Conservation (phyloP, 1,140 invertebrate genomes). For the Papilio dardanus region DNA sequence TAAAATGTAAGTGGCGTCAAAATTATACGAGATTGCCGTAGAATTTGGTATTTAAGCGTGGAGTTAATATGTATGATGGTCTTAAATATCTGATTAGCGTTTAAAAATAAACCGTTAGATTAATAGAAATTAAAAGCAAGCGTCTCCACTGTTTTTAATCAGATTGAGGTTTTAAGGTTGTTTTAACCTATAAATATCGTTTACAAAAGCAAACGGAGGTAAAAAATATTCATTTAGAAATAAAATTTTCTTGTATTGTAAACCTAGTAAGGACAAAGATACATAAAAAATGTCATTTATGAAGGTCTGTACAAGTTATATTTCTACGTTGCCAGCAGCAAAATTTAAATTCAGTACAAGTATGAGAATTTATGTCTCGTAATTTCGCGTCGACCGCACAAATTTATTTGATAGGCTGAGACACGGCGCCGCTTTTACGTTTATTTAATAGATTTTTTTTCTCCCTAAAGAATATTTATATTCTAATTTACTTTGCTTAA, state of each 20-base stretch:
- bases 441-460: slow-evolving; percentile 43
- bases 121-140: too few relatives aligned
- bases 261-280: neutral
- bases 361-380: slow-evolving; percentile 64
- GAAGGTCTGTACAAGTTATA: slow-evolving; percentile 12
- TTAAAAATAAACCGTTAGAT: too few relatives aligned
- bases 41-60: too few relatives aligned
- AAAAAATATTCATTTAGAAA: neutral
- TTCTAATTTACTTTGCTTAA: neutral
- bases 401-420: slow-evolving; percentile 52
- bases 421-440: slow-evolving; percentile 48
- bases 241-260: neutral
- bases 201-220: too few relatives aligned
- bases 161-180: too few relatives aligned
- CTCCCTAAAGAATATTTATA: slow-evolving; percentile 33
- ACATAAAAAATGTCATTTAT: neutral
- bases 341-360: slow-evolving; percentile 51
- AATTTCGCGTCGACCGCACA: slow-evolving; percentile 49
- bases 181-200: too few relatives aligned
- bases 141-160: too few relatives aligned
- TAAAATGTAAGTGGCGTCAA: too few relatives aligned
- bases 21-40: too few relatives aligned
- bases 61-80: too few relatives aligned
- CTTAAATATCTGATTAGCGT: too few relatives aligned
- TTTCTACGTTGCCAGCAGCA: slow-evolving; percentile 34